These are phyloP conservation scores for Symphodus melops DNA, from an alignment of 2,113 vertebrate species.

Conservation along the genomic window DNA sequence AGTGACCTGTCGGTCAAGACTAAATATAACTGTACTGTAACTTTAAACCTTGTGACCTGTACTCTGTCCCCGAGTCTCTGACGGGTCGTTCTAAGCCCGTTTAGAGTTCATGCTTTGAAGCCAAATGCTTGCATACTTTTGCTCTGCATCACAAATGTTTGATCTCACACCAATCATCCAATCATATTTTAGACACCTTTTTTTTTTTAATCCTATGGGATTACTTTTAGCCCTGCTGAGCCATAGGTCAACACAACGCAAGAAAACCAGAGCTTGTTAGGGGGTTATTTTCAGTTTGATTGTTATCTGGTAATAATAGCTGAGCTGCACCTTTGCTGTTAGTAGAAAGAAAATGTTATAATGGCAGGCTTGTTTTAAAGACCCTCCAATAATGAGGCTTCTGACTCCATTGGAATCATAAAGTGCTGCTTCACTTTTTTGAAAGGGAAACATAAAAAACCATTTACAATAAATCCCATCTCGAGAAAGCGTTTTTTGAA, in stretches of 20 bases:
- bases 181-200: no score
- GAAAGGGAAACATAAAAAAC: no score
- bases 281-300: not conserved
- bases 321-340: not conserved
- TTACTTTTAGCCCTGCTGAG: no score
- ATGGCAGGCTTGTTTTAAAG: not conserved
- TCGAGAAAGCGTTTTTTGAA: conserved; percentile 10
- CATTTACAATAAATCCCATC: not conserved
- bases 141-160: not conserved
- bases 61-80: conserved; percentile 12
- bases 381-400: not conserved
- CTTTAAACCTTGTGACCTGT: conserved; percentile 54
- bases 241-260: no score
- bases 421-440: no score
- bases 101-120: not conserved
- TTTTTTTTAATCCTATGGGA: no score
- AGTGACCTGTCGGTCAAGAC: conserved; percentile 48
- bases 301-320: not conserved
- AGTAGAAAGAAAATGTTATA: not conserved
- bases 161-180: no score
- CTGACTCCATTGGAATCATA: not conserved
- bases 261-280: not conserved
- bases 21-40: conserved; percentile 69
- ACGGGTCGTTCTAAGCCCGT: not conserved
- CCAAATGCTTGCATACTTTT: not conserved